Conservation (phyloP, 2,888 invertebrate genomes). For the Drosophila buzzatii region DNA sequence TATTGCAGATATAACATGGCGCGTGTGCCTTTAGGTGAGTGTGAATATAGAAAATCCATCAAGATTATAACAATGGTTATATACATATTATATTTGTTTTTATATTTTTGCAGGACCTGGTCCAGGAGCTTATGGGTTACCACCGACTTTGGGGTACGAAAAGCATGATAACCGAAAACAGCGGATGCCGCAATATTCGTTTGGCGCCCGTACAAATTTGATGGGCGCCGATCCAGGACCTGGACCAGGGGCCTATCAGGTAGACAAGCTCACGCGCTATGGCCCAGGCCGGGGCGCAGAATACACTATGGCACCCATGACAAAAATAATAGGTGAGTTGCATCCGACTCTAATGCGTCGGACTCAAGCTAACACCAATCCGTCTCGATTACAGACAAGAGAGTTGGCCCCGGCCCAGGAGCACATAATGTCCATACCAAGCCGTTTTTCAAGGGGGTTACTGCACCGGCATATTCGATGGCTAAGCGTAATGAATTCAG, state of each 20-base stretch:
- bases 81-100: too few species aligned
- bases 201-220: constrained; percentile 67
- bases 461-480: constrained; percentile 86
- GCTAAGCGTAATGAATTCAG: constrained; percentile 81
- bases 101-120: constrained; percentile 86
- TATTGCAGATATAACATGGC: constrained; percentile 72
- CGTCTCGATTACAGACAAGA: constrained; percentile 57
- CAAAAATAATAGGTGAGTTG: constrained; percentile 60
- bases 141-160: constrained; percentile 87
- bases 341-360: neutral
- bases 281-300: constrained; percentile 77
- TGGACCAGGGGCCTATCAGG: constrained; percentile 81
- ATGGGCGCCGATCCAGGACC: constrained; percentile 65
- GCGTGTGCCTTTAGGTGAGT: constrained; percentile 62
- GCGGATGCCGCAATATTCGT: constrained; percentile 85
- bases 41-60: too few species aligned
- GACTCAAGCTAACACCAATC: neutral
- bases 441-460: constrained; percentile 68
- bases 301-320: constrained; percentile 86
- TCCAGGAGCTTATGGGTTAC: constrained; percentile 87
- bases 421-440: constrained; percentile 74
- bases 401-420: constrained; percentile 82
- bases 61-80: too few species aligned
- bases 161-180: constrained; percentile 87
- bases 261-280: constrained; percentile 77